Conservation (phyloP, 2,888 invertebrate genomes). For the Vesta saturnalis region DNA sequence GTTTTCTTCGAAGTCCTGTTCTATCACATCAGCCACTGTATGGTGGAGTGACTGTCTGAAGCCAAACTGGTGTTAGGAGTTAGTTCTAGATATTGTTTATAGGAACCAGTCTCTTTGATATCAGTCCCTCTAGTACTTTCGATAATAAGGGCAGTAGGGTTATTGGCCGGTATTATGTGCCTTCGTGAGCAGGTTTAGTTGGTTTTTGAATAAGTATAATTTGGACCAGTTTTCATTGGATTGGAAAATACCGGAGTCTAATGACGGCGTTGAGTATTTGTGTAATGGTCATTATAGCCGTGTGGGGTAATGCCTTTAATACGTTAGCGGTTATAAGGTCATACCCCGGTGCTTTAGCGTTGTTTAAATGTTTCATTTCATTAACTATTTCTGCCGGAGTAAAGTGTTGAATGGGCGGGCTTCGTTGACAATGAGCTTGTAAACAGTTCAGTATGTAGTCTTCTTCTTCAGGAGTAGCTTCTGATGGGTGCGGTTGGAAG, state of each 20-base stretch:
- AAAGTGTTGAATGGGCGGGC: too few species aligned
- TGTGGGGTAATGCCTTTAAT: not conserved
- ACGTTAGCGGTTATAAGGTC: not conserved
- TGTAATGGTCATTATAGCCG: constrained; percentile 12
- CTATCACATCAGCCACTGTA: not conserved
- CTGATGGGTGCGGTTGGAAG: too few species aligned
- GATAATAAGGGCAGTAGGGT: constrained; percentile 15
- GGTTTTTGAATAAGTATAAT: too few species aligned
- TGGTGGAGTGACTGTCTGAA: not conserved
- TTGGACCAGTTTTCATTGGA: constrained; percentile 14
- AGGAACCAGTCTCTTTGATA: constrained; percentile 2
- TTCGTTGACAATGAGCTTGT: too few species aligned
- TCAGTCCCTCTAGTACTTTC: constrained; percentile 12
- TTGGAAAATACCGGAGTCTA: constrained; percentile 20
- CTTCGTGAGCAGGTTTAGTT: constrained; percentile 14
- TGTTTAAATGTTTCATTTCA: not conserved
- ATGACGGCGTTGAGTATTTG: constrained; percentile 15
- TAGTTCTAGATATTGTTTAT: not conserved
- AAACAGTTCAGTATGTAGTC: not conserved
- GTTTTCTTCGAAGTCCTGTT: too few species aligned
- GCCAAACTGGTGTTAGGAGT: not conserved
- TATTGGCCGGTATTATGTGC: constrained; percentile 11
- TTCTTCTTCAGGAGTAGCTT: too few species aligned
- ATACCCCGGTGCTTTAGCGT: not conserved
- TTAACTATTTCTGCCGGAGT: too few species aligned